Evolutionary conservation across 2,888 invertebrate genomes (phyloP).

Genomic region (Drosophila sordidula): DNA sequence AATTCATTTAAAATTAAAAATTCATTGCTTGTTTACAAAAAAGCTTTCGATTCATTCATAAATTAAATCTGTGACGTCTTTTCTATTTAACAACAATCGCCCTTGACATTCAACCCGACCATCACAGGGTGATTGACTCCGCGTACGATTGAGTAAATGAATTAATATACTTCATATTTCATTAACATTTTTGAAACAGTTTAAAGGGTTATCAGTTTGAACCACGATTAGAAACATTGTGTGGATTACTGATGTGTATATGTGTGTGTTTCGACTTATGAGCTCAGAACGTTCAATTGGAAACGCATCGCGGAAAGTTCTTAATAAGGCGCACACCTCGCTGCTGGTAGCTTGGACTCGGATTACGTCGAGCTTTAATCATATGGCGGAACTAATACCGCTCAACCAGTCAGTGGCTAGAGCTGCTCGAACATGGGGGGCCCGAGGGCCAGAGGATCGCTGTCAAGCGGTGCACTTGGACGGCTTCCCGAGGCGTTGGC

Average conservation of each 20-base stretch:
- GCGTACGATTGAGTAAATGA: constrained; percentile 1
- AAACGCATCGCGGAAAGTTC: constrained; percentile 6
- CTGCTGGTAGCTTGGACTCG: constrained; percentile 46
- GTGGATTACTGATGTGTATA: not conserved
- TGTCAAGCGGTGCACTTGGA: constrained; percentile 63
- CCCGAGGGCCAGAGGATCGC: constrained; percentile 61
- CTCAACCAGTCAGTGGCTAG: constrained; percentile 33
- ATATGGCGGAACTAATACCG: constrained; percentile 73
- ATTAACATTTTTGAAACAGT: not conserved
- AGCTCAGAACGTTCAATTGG: not conserved
- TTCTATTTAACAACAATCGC: constrained; percentile 1
- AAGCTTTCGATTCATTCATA: constrained; percentile 7
- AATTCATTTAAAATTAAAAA: not conserved
- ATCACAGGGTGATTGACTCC: not conserved
- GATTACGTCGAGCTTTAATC: constrained; percentile 71
- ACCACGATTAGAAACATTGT: constrained; percentile 1
- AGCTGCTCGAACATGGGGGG: constrained; percentile 20
- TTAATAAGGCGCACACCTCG: constrained; percentile 32
- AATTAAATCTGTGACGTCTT: constrained; percentile 8
- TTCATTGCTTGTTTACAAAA: not conserved
- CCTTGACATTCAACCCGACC: constrained; percentile 1
- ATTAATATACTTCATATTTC: not conserved
- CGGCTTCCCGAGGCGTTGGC: constrained; percentile 56
- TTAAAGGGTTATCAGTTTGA: constrained; percentile 17
- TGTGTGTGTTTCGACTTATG: not conserved